Evolutionary conservation across 2,888 invertebrate species (phyloP), one percentile per base, ranked within the genome.

Genomic region (Harmothoe impar): DNA sequence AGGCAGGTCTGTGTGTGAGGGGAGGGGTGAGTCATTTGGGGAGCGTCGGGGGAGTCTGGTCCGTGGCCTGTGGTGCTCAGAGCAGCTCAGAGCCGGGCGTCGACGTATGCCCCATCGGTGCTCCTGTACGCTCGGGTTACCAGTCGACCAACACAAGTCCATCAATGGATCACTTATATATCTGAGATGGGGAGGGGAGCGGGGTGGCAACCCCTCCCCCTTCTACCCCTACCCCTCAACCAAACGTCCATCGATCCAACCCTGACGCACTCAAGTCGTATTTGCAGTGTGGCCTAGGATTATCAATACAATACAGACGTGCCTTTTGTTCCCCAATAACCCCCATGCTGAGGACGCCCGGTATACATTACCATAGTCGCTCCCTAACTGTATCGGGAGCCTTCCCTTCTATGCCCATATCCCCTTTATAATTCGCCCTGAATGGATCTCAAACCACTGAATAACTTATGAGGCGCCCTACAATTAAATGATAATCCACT

Each of bases 11-110:
- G n/a, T 62, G 62, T 62, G 62, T 62, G 62, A n/a, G 25, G 62
- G 54, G 86, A 25, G 23, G 35, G 86, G 54, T 86, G 86, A 84
- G 84, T 84, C 84, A 84, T 84, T 84, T 20, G 86, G 54, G 54
- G 54, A 12, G 43, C 35, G 23, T 81, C 17, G 15, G 81, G 33
- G 81, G 43, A 7, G 43, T 31, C 23, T 31, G 33, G 35, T 20
- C n/a, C 35, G 81, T 31, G 81, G 35, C 17, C 15, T 5, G 72
- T 7, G 29, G 1, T 12, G 62, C 62, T 62, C 62, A 62, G 62
- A 62, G 62, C 62, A 62, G 62, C n/a, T n/a, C 20, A 3, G 23
- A 15, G 3, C 62, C 62, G 29, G 72, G 62, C 62, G 62, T n/a
- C 62, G n/a, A 23, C 29, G 72, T 72, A 29, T 72, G 72, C 72